Evolutionary conservation across 2,888 invertebrate genomes (phyloP).

Genomic region (Andrena dorsata): DNA sequence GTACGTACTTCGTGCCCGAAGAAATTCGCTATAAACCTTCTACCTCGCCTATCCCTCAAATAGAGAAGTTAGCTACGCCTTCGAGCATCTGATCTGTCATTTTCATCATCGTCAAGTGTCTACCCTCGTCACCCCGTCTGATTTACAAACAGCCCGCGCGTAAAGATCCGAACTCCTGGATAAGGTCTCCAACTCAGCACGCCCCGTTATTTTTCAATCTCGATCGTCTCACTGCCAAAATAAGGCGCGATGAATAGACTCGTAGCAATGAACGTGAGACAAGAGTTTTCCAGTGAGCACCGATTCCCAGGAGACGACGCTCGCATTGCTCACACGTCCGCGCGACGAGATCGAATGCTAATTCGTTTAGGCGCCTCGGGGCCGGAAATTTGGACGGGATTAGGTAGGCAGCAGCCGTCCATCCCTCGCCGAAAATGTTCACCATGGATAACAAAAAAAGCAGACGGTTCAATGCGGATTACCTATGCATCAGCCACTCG

Average conservation of each 20-base stretch:
- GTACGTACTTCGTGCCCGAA: too few species aligned
- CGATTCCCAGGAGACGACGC: conserved; percentile 66
- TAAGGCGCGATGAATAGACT: conserved; percentile 24
- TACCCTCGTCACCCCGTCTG: neutral
- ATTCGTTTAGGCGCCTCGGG: conserved; percentile 79
- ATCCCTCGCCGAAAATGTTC: conserved; percentile 71
- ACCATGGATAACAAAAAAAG: conserved; percentile 77
- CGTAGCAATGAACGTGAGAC: conserved; percentile 33
- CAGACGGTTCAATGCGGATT: conserved; percentile 60
- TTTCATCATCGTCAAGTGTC: neutral
- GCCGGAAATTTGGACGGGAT: conserved; percentile 79
- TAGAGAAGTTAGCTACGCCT: too few species aligned
- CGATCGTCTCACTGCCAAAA: conserved; percentile 9
- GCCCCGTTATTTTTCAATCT: neutral
- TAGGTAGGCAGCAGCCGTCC: conserved; percentile 70
- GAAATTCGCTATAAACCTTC: too few species aligned
- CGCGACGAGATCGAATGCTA: conserved; percentile 79
- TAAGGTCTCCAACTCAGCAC: neutral
- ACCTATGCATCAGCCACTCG: conserved; percentile 60
- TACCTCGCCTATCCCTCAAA: too few species aligned
- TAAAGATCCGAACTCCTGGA: neutral
- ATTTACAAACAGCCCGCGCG: neutral
- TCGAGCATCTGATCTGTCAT: too few species aligned
- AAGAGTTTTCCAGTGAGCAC: conserved; percentile 62
- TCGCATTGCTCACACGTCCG: conserved; percentile 52